Base-by-base conservation (phyloP, 2,113 vertebrate genomes). In the Limanda limanda region DNA sequence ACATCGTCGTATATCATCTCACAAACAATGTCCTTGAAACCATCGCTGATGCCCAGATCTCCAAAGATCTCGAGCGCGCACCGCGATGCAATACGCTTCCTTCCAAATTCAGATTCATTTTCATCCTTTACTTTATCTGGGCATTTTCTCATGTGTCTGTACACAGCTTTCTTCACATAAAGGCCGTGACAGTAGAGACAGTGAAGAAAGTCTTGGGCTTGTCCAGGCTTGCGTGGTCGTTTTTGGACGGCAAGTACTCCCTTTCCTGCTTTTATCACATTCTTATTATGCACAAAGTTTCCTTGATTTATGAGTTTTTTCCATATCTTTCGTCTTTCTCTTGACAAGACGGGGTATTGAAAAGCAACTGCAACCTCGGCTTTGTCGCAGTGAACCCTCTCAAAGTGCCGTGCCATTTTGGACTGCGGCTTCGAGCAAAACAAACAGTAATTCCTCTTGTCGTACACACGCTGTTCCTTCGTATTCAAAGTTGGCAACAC, bases 281-380 rank as follows among this genome's bases (percentile, higher is more conserved):
- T 10, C 59, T 85, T 90, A 42, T 92, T 91, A 5, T 92, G 89
- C 8, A 15, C 55, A 68, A 90, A 92, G 87, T 92, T 92, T 23
- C 91, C 91, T 63, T 91, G 48, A 14, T 89, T 91, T 23, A 18
- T 83, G 3, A 92, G 45, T n/a, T 77, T 79, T 14, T 61, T 77
- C 86, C 85, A 90, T 14, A 89, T 82, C 23, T 75, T 86, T 11
- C 57, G 57, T 54, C 91, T 79, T 23, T 92, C 89, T 68, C 2
- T 84, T 64, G 89, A 88, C 1, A 55, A n/a, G 20, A 61, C 35
- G 15, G 87, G 87, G 51, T 80, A 76, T 54, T 88, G 87, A 14
- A 92, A 87, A 0, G 71, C 87, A 12, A 66, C 70, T 0, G 88
- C 86, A 0, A 92, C 91, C 71, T 92, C 87, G 0, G 61, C 11